Conservation (phyloP, 2,113 vertebrate genomes). For the Pteropus alecto region DNA sequence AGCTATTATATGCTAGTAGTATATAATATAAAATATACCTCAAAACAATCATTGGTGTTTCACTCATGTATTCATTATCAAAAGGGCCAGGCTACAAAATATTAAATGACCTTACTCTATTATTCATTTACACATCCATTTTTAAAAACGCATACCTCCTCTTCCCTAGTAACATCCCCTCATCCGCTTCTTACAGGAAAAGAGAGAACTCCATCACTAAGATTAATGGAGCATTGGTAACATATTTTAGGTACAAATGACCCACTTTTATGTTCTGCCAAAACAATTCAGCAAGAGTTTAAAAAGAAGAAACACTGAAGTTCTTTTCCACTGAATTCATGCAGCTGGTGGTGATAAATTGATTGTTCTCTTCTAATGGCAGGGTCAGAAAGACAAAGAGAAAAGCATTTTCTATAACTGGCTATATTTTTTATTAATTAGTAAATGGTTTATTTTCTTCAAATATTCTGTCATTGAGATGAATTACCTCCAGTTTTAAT, state of each 20-base stretch:
- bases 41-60: background rate
- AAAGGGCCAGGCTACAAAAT: constrained; percentile 14
- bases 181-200: constrained; percentile 14
- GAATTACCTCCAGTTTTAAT: constrained; percentile 53
- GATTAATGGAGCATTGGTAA: constrained; percentile 56
- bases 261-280: constrained; percentile 74
- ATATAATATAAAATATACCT: background rate
- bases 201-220: constrained; percentile 34
- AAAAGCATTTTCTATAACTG: constrained; percentile 53
- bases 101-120: constrained; percentile 12
- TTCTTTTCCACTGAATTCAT: constrained; percentile 66
- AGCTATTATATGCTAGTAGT: background rate
- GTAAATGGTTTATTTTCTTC: constrained; percentile 32
- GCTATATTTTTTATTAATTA: constrained; percentile 66
- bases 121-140: background rate
- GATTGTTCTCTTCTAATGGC: constrained; percentile 49
- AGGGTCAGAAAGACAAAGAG: constrained; percentile 57
- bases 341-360: constrained; percentile 47
- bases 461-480: constrained; percentile 15
- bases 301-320: constrained; percentile 72
- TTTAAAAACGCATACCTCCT: background rate
- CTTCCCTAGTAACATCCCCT: background rate
- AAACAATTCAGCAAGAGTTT: constrained; percentile 68
- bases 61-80: background rate
- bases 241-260: constrained; percentile 66